Evolutionary conservation across 1,140 invertebrate species (phyloP).

Genomic region (Apis mellifera): DNA sequence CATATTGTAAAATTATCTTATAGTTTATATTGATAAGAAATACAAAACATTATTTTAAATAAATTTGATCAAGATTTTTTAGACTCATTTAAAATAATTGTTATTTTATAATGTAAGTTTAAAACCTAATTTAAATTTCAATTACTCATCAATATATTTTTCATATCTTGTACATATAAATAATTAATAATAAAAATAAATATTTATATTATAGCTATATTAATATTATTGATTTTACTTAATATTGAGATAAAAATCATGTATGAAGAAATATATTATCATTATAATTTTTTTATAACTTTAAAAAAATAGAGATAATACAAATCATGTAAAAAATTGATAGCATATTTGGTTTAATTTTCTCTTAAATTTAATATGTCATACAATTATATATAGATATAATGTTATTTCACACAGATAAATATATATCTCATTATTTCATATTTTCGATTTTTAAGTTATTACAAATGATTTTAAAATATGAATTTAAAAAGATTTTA

Average conservation of each 20-base stretch:
- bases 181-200: conserved; percentile 45
- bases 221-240: conserved; percentile 13
- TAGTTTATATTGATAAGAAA: conserved; percentile 25
- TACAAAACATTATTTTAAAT: conserved; percentile 37
- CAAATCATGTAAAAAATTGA: not conserved
- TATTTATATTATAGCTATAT: conserved; percentile 35
- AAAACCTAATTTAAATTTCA: not conserved
- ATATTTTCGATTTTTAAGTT: not conserved
- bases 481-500: not conserved
- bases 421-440: not conserved
- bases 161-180: conserved; percentile 29
- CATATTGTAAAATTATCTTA: conserved; percentile 37
- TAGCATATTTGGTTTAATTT: conserved; percentile 4
- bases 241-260: not conserved
- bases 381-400: not conserved
- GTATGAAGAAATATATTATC: not conserved
- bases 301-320: not conserved
- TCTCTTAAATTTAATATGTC: not conserved
- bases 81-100: conserved; percentile 1
- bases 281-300: not conserved
- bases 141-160: conserved; percentile 31
- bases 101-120: conserved; percentile 11
- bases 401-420: not conserved
- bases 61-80: conserved; percentile 54
- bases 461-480: not conserved